These are phyloP conservation scores for Trichomycterus rosablanca DNA, from an alignment of 2,113 vertebrate species.

Conservation along the genomic window DNA sequence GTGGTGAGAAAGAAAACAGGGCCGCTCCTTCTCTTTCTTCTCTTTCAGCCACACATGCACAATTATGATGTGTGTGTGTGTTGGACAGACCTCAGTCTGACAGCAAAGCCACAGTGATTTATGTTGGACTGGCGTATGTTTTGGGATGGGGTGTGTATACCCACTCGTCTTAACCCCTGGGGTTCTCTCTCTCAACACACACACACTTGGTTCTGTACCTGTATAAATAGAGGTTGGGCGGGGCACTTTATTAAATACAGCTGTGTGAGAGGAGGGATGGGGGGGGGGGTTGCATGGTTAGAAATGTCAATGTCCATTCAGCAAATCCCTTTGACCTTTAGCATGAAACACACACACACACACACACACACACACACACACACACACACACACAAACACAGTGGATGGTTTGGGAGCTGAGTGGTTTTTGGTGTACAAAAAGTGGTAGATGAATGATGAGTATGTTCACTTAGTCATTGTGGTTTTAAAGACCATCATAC, in stretches of 20 bases:
- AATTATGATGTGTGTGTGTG: slow-evolving; percentile 52
- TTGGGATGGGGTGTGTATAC: slow-evolving; percentile 27
- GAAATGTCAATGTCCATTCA: too few species aligned
- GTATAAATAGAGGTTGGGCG: slow-evolving; percentile 66
- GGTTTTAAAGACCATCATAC: too few species aligned
- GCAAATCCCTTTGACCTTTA: background rate
- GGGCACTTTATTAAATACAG: slow-evolving; percentile 69
- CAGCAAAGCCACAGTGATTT: slow-evolving; percentile 67
- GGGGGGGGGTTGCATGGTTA: slow-evolving; percentile 5
- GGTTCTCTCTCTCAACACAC: too few species aligned
- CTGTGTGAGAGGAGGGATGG: slow-evolving; percentile 46
- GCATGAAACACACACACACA: background rate
- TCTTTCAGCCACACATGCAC: slow-evolving; percentile 1
- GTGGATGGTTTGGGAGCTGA: slow-evolving; percentile 75
- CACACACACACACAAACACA: slow-evolving; percentile 16
- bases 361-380: background rate
- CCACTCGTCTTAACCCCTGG: slow-evolving; percentile 11
- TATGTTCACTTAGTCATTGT: too few species aligned
- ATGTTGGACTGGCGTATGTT: slow-evolving; percentile 59
- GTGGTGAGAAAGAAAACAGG: slow-evolving; percentile 49
- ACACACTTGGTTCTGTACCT: slow-evolving; percentile 59
- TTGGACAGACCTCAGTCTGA: slow-evolving; percentile 61
- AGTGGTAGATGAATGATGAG: too few species aligned
- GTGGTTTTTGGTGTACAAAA: too few species aligned
- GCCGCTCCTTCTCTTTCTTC: slow-evolving; percentile 17